phyloP scores from a whole-genome alignment of 2,113 vertebrate genomes.

The Chiloscyllium plagiosum region DNA sequence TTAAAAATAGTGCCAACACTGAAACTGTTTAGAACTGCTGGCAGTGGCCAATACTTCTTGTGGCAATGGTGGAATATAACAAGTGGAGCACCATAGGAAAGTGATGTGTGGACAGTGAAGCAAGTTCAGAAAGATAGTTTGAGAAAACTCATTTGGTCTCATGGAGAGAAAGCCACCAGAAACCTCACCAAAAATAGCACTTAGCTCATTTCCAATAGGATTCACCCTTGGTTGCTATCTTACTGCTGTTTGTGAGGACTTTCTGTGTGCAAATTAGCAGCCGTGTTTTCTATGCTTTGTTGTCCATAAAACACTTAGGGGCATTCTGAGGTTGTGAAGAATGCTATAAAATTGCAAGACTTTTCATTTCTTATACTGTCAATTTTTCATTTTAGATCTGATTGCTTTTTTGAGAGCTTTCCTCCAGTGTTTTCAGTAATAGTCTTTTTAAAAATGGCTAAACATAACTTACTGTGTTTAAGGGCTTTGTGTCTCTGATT shows the following conservation, averaged over 20 bases:
- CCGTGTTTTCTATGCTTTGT: background rate
- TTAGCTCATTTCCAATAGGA: too few relatives aligned
- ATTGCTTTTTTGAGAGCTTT: background rate
- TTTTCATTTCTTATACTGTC: background rate
- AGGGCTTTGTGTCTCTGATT: background rate
- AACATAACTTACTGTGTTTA: background rate
- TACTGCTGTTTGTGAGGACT: background rate
- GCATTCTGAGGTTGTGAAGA: background rate
- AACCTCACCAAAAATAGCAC: too few relatives aligned
- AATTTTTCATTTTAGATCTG: background rate
- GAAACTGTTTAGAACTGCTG: too few relatives aligned
- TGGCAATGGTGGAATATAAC: too few relatives aligned
- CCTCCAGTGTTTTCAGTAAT: background rate
- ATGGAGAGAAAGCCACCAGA: too few relatives aligned
- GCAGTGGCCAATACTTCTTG: too few relatives aligned
- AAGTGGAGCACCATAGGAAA: too few relatives aligned
- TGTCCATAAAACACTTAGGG: background rate
- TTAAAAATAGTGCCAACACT: too few relatives aligned
- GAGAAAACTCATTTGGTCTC: too few relatives aligned
- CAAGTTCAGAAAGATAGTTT: too few relatives aligned
- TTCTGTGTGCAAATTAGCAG: background rate
- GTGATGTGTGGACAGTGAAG: too few relatives aligned
- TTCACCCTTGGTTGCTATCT: background rate
- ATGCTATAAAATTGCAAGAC: background rate
- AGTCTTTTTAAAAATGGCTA: background rate